Base-by-base conservation (phyloP, 2,113 vertebrate genomes). In the Lagopus leucura region DNA sequence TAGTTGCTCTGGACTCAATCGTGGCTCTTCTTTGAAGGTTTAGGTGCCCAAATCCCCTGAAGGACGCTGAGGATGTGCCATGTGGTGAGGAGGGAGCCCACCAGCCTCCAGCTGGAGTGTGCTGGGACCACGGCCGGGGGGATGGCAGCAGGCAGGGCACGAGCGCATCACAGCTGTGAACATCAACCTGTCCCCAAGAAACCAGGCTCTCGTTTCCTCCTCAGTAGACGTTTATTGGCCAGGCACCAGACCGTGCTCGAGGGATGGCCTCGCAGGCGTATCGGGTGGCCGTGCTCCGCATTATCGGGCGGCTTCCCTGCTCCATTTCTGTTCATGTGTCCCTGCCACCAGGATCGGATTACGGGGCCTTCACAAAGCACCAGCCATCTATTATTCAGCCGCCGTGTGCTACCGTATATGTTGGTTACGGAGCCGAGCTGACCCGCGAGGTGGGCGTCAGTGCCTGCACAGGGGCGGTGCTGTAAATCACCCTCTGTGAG, bases 361-460 rank as follows among this genome's bases (percentile, higher is more conserved):
- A 86, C 97, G 7, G 82, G 80, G 76, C 90, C 95, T 78, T 75
- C 92, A 94, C 97, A 96, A 96, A 96, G 93, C 60, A 11, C 84
- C 87, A 17, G 70, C 47, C 97, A 97, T 97, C 89, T 75, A 97
- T 97, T 96, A 97, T 97, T 97, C 93, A 97, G 89, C 86, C 21
- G 16, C 55, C 8, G 67, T 9, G 47, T 18, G 72, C 94, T 87
- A 80, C 92, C 13, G 78, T 87, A 77, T 79, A 79, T 36, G 85
- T 27, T 7, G 82, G 94, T 34, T 16, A 93, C 7, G 28, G 91
- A 72, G 88, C 83, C 4, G 90, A 90, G 54, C 77, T 1, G 18
- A 48, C 5, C 32, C 28, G 45, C 58, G 18, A 50, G 64, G 65
- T 28, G 90, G 78, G 88, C 55, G 69, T 17, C 11, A 1, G n/a